Evolutionary conservation across 2,888 invertebrate species (phyloP).

Genomic region (Stenodema calcarata): DNA sequence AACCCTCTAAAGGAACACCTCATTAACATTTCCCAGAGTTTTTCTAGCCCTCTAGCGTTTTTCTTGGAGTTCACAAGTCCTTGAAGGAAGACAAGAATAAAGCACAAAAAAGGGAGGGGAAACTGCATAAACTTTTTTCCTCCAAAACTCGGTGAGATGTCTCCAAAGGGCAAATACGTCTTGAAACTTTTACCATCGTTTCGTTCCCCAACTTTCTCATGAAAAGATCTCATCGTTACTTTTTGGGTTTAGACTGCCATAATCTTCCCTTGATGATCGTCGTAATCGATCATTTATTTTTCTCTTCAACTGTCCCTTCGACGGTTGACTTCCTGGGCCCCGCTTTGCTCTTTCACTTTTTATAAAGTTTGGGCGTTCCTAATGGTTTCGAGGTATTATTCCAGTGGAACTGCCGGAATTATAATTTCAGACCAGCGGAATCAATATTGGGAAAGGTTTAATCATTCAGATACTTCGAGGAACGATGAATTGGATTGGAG

Average conservation of each 20-base stretch:
- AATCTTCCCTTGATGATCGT: conserved; percentile 40
- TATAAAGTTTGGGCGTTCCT: conserved; percentile 4
- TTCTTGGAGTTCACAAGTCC: conserved; percentile 3
- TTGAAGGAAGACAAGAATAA: not conserved
- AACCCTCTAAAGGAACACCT: not conserved
- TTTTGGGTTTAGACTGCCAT: conserved; percentile 20
- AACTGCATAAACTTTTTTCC: conserved; percentile 26
- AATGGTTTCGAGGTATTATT: not conserved
- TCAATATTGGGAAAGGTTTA: not conserved
- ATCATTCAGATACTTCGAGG: too few species aligned
- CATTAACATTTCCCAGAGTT: conserved; percentile 39
- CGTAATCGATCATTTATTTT: conserved; percentile 43
- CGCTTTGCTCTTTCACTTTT: not conserved
- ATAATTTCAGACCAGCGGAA: not conserved
- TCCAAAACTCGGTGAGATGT: conserved; percentile 25
- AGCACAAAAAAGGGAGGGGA: not conserved
- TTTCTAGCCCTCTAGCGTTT: conserved; percentile 28
- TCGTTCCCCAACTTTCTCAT: conserved; percentile 28
- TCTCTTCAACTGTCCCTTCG: not conserved
- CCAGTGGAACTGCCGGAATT: not conserved
- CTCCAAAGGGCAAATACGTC: conserved; percentile 30
- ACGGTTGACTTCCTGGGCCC: not conserved
- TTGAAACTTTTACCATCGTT: conserved; percentile 37
- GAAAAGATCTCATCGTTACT: conserved; percentile 18
- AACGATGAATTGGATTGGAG: not conserved